Base-by-base conservation (phyloP, 2,888 invertebrate genomes). In the Xestobium rufovillosum region DNA sequence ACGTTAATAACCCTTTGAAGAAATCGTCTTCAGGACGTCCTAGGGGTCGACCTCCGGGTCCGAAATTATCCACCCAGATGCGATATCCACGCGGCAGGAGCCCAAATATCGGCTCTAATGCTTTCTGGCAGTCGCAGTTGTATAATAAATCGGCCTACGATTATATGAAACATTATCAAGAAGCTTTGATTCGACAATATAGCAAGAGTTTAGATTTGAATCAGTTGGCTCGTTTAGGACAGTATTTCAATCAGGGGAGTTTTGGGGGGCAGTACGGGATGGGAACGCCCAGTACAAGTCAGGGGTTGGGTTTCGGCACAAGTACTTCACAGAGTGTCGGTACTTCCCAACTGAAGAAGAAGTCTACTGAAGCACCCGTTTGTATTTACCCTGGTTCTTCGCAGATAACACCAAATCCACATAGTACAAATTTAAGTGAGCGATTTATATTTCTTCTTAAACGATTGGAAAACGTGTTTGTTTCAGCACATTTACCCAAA, bases 21-120 rank as follows among this genome's bases (percentile, higher is more conserved):
- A 57, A 44, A 11, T 60, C 65, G 3, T 57, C 59, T 6, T 41
- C 55, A n/a, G 67, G 69, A 6, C 57, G 71, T 43, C 71, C 72
- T 0, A 56, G 72, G 9, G 72, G 72, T 23, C 63, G 72, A 2
- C 72, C 72, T 1, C 71, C 72, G 0, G 64, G 70, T 50, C 57
- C 64, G 1, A 65, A 59, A 45, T 46, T 51, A 36, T 57, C 50
- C 3, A 57, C 52, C 3, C 58, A 50, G 44, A 45, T 41, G 34
- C 56, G 49, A 44, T 49, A 43, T 15, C 56, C 50, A 35, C 57
- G 53, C 47, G 60, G 43, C 36, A 60, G 51, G 39, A 55, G 47
- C 39, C 51, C 56, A 2, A 49, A 44, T 14, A 15, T 35, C 17
- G 44, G 51, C 16, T 43, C 47, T 19, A 49, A 49, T 25, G 41